Percentiles rank a stretch among this genome's conserved stretches.
These are phyloP conservation scores for Scelioninae gen. 2 DNA, from an alignment of 2,888 invertebrate species.

Conservation along the genomic window DNA sequence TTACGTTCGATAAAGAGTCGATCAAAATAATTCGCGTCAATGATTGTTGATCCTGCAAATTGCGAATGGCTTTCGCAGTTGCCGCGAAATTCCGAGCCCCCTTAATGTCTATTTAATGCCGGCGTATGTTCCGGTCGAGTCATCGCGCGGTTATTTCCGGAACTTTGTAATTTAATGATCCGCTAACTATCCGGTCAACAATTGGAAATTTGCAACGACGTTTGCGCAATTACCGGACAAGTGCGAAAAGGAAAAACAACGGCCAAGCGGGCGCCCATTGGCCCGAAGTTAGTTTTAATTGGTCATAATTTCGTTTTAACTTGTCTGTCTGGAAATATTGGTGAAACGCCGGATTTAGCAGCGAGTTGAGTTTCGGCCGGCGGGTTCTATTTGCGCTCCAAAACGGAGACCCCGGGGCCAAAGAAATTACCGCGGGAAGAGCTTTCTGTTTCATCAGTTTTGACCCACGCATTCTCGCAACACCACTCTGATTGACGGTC, in stretches of 20 bases:
- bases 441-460: neutral
- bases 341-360: constrained; percentile 11
- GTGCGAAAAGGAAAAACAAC: neutral
- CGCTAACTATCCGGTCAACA: constrained; percentile 31
- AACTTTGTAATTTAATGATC: constrained; percentile 46
- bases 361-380: constrained; percentile 15
- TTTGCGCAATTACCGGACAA: constrained; percentile 9
- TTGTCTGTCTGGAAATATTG: constrained; percentile 22
- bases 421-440: constrained; percentile 12
- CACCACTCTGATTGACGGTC: too few relatives aligned
- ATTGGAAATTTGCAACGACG: constrained; percentile 5
- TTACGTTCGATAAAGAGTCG: constrained; percentile 24
- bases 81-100: constrained; percentile 22
- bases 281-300: constrained; percentile 14
- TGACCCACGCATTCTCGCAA: too few relatives aligned
- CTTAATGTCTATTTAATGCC: constrained; percentile 49
- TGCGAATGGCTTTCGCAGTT: constrained; percentile 28
- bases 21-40: constrained; percentile 33
- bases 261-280: constrained; percentile 10
- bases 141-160: constrained; percentile 36
- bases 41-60: constrained; percentile 38
- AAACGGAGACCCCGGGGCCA: constrained; percentile 2
- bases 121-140: constrained; percentile 35
- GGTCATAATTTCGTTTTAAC: constrained; percentile 39
- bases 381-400: constrained; percentile 13